A percentile compares a stretch with the other conserved stretches of the same genome.
Evolutionary conservation across 53 echinoderm and acorn worm genomes (phyloP).

Genomic region (Arbacia lixula): DNA sequence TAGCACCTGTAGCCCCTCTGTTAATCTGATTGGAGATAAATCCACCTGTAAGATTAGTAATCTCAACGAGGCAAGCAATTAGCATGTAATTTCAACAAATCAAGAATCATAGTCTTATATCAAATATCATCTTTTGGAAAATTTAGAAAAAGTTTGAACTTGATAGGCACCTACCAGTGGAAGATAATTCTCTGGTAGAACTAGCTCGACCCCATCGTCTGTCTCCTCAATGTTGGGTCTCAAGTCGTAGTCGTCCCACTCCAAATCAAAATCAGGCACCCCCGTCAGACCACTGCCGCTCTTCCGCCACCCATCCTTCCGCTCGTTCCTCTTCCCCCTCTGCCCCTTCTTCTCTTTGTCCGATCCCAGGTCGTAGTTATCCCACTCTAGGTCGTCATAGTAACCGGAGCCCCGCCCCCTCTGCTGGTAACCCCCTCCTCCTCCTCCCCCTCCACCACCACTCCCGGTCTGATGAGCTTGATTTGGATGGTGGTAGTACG

Average conservation of each 20-base stretch:
- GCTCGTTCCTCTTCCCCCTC: slow-evolving; percentile 61
- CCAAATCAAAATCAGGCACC: slow-evolving; percentile 78
- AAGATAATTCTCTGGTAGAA: slow-evolving; percentile 62
- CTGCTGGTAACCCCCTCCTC: slow-evolving; percentile 47
- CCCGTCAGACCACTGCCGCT: slow-evolving; percentile 5
- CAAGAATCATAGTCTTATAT: too few species aligned
- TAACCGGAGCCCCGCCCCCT: slow-evolving; percentile 61
- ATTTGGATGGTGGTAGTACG: slow-evolving; percentile 45
- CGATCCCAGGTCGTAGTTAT: slow-evolving; percentile 89
- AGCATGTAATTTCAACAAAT: background rate
- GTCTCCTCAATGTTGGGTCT: slow-evolving; percentile 84
- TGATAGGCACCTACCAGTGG: slow-evolving; percentile 76
- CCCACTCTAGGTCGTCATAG: slow-evolving; percentile 93
- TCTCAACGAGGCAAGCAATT: background rate
- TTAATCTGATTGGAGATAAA: too few species aligned
- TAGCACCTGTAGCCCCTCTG: too few species aligned
- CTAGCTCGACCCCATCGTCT: slow-evolving; percentile 60
- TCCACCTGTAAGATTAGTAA: too few species aligned
- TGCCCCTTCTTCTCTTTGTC: slow-evolving; percentile 58
- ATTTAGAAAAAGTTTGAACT: too few species aligned
- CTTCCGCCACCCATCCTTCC: slow-evolving; percentile 52
- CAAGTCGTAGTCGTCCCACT: slow-evolving; percentile 98
- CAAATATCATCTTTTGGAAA: too few species aligned
- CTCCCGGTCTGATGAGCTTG: slow-evolving; percentile 33
- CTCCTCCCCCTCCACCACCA: slow-evolving; percentile 37